A percentile compares a stretch with the other conserved stretches of the same genome.
phyloP scores from a whole-genome alignment of 2,113 vertebrate genomes.

The Crotalus helleri region DNA sequence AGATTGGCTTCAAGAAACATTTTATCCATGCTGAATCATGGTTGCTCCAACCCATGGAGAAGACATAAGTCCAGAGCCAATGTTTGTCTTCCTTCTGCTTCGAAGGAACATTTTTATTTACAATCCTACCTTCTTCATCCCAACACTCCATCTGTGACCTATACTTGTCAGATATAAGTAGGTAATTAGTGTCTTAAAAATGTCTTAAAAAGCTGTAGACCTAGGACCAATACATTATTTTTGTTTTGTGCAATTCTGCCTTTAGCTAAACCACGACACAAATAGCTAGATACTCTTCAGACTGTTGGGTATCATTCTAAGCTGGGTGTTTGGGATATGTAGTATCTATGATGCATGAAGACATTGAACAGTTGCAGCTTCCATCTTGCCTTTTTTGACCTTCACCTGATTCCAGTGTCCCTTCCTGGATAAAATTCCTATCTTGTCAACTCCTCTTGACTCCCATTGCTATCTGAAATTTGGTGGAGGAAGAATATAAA shows the following conservation, averaged over 20 bases:
- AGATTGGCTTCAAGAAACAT: neutral
- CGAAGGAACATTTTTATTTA: neutral
- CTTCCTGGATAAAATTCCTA: neutral
- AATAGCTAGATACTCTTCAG: neutral
- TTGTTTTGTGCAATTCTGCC: neutral
- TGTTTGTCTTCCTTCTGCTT: neutral
- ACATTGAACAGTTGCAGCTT: neutral
- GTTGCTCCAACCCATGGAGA: too few relatives aligned
- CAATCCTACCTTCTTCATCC: neutral
- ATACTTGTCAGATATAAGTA: neutral
- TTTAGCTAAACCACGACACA: neutral
- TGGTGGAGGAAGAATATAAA: neutral
- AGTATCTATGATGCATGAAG: neutral
- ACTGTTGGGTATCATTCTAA: neutral
- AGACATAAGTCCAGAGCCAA: neutral
- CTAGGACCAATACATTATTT: neutral
- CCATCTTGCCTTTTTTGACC: neutral
- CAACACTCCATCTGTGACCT: neutral
- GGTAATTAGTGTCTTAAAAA: neutral
- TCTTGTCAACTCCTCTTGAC: neutral
- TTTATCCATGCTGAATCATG: neutral
- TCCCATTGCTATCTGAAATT: neutral
- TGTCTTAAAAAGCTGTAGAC: neutral
- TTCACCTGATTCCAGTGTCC: fast-evolving
- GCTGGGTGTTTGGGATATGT: neutral